Percentiles rank a stretch among this genome's conserved stretches.
Conservation (phyloP, 2,888 invertebrate genomes). For the Cephus rjabovi region DNA sequence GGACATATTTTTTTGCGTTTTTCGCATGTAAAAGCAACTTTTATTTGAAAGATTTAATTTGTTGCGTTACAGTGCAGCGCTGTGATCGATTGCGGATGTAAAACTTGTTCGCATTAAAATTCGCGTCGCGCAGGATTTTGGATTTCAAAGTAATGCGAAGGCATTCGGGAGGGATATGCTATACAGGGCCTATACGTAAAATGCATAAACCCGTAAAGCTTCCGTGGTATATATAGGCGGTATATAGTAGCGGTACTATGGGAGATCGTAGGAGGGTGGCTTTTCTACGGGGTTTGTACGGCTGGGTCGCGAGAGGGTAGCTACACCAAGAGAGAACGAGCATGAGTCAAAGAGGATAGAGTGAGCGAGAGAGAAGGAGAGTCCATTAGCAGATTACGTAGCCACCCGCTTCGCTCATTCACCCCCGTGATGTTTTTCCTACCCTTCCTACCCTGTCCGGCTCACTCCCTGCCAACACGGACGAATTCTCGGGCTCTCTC, state of each 20-base stretch:
- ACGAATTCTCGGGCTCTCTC: background rate
- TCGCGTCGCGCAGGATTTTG: background rate
- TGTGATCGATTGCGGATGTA: background rate
- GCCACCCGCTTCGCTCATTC: conserved; percentile 59
- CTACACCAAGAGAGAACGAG: background rate
- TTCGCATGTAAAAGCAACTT: background rate
- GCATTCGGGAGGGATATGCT: background rate
- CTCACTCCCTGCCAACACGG: background rate
- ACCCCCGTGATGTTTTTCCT: conserved; percentile 55
- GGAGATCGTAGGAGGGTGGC: background rate
- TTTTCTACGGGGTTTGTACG: background rate
- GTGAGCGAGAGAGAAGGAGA: conserved; percentile 41
- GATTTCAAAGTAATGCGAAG: background rate
- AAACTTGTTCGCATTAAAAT: background rate
- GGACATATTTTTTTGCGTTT: background rate
- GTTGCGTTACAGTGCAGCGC: background rate
- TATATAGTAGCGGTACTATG: background rate
- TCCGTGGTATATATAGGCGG: background rate
- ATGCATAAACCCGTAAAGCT: background rate
- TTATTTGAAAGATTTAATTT: background rate
- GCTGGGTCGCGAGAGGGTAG: background rate
- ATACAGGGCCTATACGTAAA: background rate
- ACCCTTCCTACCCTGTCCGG: conserved; percentile 41
- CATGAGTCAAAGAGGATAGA: conserved; percentile 25
- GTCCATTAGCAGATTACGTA: conserved; percentile 67